Percentiles rank a stretch among this genome's conserved stretches.
Conservation (phyloP, 2,797 vertebrate species). For the Pogonophryne albipinna region DNA sequence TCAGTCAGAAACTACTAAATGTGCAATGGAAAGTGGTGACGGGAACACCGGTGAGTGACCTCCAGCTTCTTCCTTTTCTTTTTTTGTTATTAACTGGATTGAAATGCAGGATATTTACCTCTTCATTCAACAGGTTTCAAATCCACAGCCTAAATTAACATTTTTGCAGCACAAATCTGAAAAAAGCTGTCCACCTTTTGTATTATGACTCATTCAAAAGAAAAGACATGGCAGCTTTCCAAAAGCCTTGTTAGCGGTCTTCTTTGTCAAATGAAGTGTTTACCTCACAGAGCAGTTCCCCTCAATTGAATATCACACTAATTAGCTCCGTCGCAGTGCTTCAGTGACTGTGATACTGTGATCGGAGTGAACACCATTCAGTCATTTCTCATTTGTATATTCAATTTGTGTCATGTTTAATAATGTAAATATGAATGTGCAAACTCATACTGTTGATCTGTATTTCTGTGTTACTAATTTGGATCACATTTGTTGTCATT, state of each 20-base stretch:
- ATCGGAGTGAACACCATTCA: conserved; percentile 13
- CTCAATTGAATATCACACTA: conserved; percentile 37
- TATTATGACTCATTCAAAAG: conserved; percentile 22
- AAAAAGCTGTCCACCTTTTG: conserved; percentile 14
- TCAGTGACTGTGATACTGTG: conserved; percentile 24
- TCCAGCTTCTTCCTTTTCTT: conserved; percentile 22
- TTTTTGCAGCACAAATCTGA: conserved; percentile 14
- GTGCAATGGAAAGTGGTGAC: conserved; percentile 94
- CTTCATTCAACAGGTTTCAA: conserved; percentile 71
- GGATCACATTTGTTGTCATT: conserved; percentile 7
- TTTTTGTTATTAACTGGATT: not conserved
- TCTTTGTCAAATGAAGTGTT: conserved; percentile 54
- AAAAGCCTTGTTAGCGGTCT: conserved; percentile 28
- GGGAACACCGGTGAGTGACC: conserved; percentile 91
- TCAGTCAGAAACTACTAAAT: conserved; percentile 97
- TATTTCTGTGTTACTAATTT: conserved; percentile 7
- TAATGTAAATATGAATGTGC: conserved; percentile 14
- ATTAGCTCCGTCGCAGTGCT: conserved; percentile 30
- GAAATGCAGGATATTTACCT: conserved; percentile 24
- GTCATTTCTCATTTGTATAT: conserved; percentile 6
- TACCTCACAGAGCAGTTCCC: conserved; percentile 32
- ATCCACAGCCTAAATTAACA: conserved; percentile 17
- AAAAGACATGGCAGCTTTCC: conserved; percentile 35
- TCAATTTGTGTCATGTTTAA: conserved; percentile 25
- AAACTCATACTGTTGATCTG: conserved; percentile 21